phyloP scores from a whole-genome alignment of 2,888 invertebrate genomes.

The Caenorhabditis drosophilae region DNA sequence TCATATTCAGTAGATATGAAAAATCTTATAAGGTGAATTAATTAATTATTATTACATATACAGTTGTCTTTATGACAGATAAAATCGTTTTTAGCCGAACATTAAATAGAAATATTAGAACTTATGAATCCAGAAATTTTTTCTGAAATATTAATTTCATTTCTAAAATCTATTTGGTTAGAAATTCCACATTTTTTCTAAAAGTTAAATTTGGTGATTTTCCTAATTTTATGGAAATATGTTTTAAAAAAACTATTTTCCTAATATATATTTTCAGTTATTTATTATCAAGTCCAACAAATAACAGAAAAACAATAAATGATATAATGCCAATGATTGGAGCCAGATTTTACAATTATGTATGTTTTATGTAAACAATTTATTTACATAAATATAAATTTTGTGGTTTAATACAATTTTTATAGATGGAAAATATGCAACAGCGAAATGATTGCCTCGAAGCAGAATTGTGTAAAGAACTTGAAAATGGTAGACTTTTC shows the following conservation, averaged over 20 bases:
- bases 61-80: too few relatives aligned
- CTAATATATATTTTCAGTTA: slow-evolving; percentile 17
- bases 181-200: neutral
- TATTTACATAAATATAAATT: slow-evolving; percentile 1
- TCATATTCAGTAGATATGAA: slow-evolving; percentile 91
- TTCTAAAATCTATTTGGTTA: neutral
- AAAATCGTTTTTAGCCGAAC: too few relatives aligned
- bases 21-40: slow-evolving; percentile 83
- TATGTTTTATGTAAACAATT: slow-evolving; percentile 8
- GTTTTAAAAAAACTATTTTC: slow-evolving; percentile 8
- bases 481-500: slow-evolving; percentile 91
- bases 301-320: slow-evolving; percentile 78
- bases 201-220: neutral
- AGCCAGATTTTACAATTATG: slow-evolving; percentile 90
- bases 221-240: neutral
- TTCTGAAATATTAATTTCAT: neutral
- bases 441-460: slow-evolving; percentile 86
- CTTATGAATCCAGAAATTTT: too few relatives aligned
- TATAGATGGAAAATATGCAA: slow-evolving; percentile 35
- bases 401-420: neutral
- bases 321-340: slow-evolving; percentile 99
- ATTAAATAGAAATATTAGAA: too few relatives aligned
- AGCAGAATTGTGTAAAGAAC: slow-evolving; percentile 86
- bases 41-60: neutral
- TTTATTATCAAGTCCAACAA: slow-evolving; percentile 11